These are phyloP conservation scores for Sebastes steindachneri DNA, from an alignment of 2,797 vertebrate genomes.

Conservation along the genomic window DNA sequence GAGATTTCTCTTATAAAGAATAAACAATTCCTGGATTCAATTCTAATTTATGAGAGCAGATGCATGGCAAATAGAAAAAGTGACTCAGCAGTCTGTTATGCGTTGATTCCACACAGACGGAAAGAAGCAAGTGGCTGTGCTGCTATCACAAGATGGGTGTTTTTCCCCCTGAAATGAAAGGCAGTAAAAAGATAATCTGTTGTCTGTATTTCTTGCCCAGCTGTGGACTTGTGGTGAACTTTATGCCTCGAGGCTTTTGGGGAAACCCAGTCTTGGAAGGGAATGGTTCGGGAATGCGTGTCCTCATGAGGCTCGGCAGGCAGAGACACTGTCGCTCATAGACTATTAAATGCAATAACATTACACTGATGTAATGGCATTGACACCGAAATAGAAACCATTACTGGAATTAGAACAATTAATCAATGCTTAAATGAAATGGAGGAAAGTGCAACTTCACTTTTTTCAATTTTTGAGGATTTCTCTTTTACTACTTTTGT, in stretches of 20 bases:
- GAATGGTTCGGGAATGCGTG: constrained; percentile 26
- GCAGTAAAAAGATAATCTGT: constrained; percentile 68
- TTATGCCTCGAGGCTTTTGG: constrained; percentile 59
- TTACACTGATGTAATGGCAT: background rate
- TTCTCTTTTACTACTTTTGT: background rate
- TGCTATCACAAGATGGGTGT: constrained; percentile 56
- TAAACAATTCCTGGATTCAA: constrained; percentile 47
- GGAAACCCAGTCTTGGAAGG: constrained; percentile 53
- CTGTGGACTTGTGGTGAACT: constrained; percentile 68
- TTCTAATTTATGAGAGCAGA: constrained; percentile 44
- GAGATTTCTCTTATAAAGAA: constrained; percentile 30
- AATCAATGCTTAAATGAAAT: background rate
- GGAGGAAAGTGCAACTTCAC: background rate
- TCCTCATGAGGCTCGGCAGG: constrained; percentile 39
- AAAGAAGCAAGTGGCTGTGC: constrained; percentile 31
- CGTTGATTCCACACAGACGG: constrained; percentile 61
- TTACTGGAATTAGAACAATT: background rate
- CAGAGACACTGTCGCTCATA: constrained; percentile 12
- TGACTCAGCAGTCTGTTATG: constrained; percentile 81
- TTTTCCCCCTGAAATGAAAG: constrained; percentile 51
- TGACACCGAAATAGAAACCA: background rate
- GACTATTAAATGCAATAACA: constrained; percentile 4
- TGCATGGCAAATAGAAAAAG: constrained; percentile 62
- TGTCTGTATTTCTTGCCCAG: constrained; percentile 53
- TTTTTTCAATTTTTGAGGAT: no score